Evolutionary conservation across 2,888 invertebrate species (phyloP).

Genomic region (Acholoe squamosa): DNA sequence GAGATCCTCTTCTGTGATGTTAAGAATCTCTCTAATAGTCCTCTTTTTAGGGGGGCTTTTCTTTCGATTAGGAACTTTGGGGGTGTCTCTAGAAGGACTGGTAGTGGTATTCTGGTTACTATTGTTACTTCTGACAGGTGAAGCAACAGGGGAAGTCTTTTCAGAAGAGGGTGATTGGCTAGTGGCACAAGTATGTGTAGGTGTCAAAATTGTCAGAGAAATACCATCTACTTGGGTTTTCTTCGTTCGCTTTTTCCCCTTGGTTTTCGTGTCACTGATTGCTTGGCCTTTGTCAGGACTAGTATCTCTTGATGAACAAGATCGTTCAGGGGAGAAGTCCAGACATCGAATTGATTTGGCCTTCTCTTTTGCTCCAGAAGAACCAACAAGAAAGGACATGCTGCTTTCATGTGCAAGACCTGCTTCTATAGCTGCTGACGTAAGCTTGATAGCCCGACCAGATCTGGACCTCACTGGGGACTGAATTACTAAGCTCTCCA

Average conservation of each 20-base stretch:
- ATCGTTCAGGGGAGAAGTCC: conserved; percentile 7
- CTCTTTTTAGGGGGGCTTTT: conserved; percentile 39
- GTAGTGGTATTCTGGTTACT: neutral
- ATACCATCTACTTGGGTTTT: neutral
- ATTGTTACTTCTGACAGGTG: neutral
- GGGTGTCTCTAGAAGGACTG: neutral
- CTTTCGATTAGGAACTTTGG: neutral
- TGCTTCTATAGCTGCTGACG: conserved; percentile 41
- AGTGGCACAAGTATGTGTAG: neutral
- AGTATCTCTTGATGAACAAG: conserved; percentile 22
- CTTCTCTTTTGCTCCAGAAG: neutral
- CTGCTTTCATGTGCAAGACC: conserved; percentile 46
- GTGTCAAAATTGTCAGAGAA: neutral
- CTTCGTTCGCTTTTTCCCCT: neutral
- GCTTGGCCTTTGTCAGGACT: conserved; percentile 14
- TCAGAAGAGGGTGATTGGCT: neutral
- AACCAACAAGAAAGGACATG: conserved; percentile 44
- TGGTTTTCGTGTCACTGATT: neutral
- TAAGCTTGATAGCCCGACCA: conserved; percentile 47
- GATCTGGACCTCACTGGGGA: conserved; percentile 39
- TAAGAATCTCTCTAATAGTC: conserved; percentile 49
- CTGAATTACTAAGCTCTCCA: neutral
- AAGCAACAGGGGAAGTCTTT: conserved; percentile 8
- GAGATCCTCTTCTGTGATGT: conserved; percentile 51
- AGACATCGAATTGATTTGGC: neutral